A percentile compares a stretch with the other conserved stretches of the same genome.
These are phyloP conservation scores for Coenonympha glycerion DNA, from an alignment of 2,888 invertebrate genomes.

Conservation along the genomic window DNA sequence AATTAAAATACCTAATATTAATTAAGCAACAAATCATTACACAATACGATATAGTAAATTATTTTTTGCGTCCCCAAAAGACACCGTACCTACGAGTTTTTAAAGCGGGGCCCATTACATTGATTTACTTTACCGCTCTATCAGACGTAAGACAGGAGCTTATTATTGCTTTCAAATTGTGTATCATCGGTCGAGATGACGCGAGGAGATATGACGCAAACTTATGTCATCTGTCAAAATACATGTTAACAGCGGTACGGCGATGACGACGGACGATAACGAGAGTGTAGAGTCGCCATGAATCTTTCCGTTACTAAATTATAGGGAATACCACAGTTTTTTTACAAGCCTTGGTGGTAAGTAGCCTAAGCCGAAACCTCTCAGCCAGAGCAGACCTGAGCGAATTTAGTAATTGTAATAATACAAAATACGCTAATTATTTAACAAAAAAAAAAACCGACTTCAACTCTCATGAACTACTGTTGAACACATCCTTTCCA, in stretches of 20 bases:
- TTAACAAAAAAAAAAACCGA: too few species aligned
- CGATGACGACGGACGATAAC: constrained; percentile 20
- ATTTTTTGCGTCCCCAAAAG: constrained; percentile 16
- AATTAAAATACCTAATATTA: neutral
- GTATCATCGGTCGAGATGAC: constrained; percentile 65
- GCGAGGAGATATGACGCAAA: constrained; percentile 55
- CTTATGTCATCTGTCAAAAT: constrained; percentile 77
- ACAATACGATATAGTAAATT: constrained; percentile 10
- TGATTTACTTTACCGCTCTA: constrained; percentile 60
- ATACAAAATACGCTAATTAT: too few species aligned
- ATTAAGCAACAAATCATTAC: constrained; percentile 21
- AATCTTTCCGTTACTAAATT: too few species aligned
- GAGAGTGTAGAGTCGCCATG: neutral
- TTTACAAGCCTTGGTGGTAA: neutral
- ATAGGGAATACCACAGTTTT: too few species aligned
- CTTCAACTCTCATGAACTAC: too few species aligned
- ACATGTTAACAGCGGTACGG: constrained; percentile 59
- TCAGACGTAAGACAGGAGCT: constrained; percentile 73
- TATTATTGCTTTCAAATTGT: constrained; percentile 72
- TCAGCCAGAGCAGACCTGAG: too few species aligned
- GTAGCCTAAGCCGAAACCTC: too few species aligned
- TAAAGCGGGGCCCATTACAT: constrained; percentile 40
- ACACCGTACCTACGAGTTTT: constrained; percentile 4
- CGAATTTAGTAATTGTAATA: too few species aligned
- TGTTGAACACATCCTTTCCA: too few species aligned